Base-by-base conservation (phyloP, 2,113 vertebrate species). In the Xiphophorus hellerii region DNA sequence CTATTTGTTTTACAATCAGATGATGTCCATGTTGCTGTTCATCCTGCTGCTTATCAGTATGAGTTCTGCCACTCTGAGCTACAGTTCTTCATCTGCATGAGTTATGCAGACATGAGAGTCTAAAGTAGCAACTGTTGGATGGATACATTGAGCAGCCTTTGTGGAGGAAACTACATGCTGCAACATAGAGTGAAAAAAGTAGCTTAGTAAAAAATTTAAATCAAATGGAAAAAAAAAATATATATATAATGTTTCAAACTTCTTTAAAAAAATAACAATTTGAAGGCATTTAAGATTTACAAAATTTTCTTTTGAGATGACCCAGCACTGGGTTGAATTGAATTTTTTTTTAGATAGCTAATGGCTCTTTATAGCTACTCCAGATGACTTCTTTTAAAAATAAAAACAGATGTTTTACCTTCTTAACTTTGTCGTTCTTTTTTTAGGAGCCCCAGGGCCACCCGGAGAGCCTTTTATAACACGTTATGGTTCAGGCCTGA, bases 381-480 rank as follows among this genome's bases (percentile, higher is more conserved):
- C 42, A 30, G 8, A 29, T 12, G 11, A 68, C 12, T 27, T 12
- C 7, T 48, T 7, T 48, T 48, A 6, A 48, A 30, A 51, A n/a
- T n/a, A 27, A 48, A 51, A 14, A 39, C 17, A 6, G 8, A 2
- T 58, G 62, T 65, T 14, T n/a, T 33, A 4, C 2, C 42, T 66
- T 73, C 5, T 68, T 73, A 68, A 10, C 27, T 1, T 25, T 1
- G 1, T 39, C 35, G 1, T 73, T 62, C 14, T 29, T 65, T 3
- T 3, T 30, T 31, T 91, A 99, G 98, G 98, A 87, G 96, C 98
- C 72, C 98, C 98, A 0, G 98, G 98, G 0, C 95, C 98, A 0
- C 98, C 98, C 0, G 98, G 97, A 0, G 96, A 98, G 15, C 98
- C 98, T 6, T 96, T 96, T 87, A 98, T 99, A 71, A 96, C 97